These are phyloP conservation scores for Andrena marginata DNA, from an alignment of 2,888 invertebrate genomes.

Conservation along the genomic window DNA sequence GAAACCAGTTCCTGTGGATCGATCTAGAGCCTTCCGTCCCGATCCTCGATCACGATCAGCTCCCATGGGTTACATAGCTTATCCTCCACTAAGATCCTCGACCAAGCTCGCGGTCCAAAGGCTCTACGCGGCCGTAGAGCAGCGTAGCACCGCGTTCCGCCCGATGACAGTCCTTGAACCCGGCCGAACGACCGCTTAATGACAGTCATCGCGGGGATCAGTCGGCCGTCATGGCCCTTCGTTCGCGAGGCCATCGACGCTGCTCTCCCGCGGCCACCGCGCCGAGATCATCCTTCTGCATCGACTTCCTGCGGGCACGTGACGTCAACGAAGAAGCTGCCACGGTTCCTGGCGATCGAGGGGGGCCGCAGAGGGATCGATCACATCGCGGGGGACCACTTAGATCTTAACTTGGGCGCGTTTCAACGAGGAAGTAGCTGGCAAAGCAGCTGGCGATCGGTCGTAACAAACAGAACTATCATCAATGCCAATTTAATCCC, in stretches of 20 bases:
- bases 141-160: conserved; percentile 36
- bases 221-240: conserved; percentile 35
- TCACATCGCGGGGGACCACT: conserved; percentile 10
- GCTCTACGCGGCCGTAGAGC: background rate
- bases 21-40: background rate
- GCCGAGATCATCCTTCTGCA: conserved; percentile 44
- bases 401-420: background rate
- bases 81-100: background rate
- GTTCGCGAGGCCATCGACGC: conserved; percentile 21
- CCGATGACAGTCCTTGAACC: conserved; percentile 64
- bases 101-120: conserved; percentile 3
- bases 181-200: conserved; percentile 56
- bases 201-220: conserved; percentile 58
- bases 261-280: conserved; percentile 31
- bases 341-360: conserved; percentile 22
- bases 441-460: background rate
- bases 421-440: background rate
- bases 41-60: conserved; percentile 8
- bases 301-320: conserved; percentile 35
- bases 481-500: background rate
- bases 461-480: background rate
- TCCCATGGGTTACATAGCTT: conserved; percentile 4
- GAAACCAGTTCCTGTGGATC: background rate
- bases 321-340: conserved; percentile 8
- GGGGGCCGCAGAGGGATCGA: conserved; percentile 12